These are phyloP conservation scores for Oryctolagus cuniculus DNA, from an alignment of 2,113 vertebrate genomes.

Conservation along the genomic window mOryCun1.1 NC_091453.1:17214001-17214500, in stretches of 20 bases:
- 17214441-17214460: constrained; percentile 63
- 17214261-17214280: constrained; percentile 22
- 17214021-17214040: neutral
- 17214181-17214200: neutral
- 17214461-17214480: constrained; percentile 71
- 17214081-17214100: constrained; percentile 57
- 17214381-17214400: constrained; percentile 81
- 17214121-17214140: neutral
- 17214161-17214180: neutral
- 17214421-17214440: constrained; percentile 80
- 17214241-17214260: constrained; percentile 24
- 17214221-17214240: constrained; percentile 24
- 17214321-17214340: constrained; percentile 67
- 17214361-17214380: constrained; percentile 77
- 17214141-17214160: constrained; percentile 24
- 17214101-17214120: constrained; percentile 29
- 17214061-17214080: constrained; percentile 33
- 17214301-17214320: constrained; percentile 72
- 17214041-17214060: constrained; percentile 22
- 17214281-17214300: constrained; percentile 75
- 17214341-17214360: constrained; percentile 72
- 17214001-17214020: neutral
- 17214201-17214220: constrained; percentile 41
- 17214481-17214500: constrained; percentile 74
- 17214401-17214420: constrained; percentile 74